These are phyloP conservation scores for Rhipidura dahli DNA, from an alignment of 2,113 vertebrate species.

Conservation along the genomic window DNA sequence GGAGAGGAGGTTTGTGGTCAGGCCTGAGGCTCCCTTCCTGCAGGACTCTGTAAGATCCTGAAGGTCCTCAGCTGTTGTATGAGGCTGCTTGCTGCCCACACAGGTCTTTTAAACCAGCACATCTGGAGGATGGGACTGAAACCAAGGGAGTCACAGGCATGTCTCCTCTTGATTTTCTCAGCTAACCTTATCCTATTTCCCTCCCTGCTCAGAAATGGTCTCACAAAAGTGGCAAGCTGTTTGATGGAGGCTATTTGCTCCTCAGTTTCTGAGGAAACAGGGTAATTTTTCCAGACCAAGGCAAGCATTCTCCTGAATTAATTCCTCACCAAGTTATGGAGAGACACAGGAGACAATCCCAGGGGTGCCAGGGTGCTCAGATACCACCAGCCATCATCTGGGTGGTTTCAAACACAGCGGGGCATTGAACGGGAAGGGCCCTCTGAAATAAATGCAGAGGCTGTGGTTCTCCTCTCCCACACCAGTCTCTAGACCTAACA, in stretches of 20 bases:
- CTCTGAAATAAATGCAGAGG: not conserved
- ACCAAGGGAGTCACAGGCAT: not conserved
- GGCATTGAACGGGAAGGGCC: not conserved
- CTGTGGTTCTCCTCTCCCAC: not conserved
- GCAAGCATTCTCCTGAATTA: not conserved
- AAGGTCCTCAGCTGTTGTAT: accelerated
- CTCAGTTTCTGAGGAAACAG: not conserved
- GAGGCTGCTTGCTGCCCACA: not conserved
- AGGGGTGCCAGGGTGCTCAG: not conserved
- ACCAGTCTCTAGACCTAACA: accelerated
- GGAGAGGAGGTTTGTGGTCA: not conserved
- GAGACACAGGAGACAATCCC: not conserved
- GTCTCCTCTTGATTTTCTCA: not conserved
- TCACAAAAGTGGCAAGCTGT: not conserved
- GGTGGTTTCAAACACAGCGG: accelerated
- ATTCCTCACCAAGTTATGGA: not conserved
- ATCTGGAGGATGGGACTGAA: accelerated
- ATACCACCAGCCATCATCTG: not conserved
- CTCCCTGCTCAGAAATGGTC: not conserved
- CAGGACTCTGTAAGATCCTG: accelerated
- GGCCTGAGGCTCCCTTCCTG: not conserved
- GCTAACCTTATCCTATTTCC: not conserved
- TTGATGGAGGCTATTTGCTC: not conserved
- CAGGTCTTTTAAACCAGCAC: not conserved
- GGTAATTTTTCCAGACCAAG: not conserved